Evolutionary conservation across 2,797 vertebrate species (phyloP), one percentile per base, ranked within the genome.

Genomic region (Cephalopachus bancanus): DNA sequence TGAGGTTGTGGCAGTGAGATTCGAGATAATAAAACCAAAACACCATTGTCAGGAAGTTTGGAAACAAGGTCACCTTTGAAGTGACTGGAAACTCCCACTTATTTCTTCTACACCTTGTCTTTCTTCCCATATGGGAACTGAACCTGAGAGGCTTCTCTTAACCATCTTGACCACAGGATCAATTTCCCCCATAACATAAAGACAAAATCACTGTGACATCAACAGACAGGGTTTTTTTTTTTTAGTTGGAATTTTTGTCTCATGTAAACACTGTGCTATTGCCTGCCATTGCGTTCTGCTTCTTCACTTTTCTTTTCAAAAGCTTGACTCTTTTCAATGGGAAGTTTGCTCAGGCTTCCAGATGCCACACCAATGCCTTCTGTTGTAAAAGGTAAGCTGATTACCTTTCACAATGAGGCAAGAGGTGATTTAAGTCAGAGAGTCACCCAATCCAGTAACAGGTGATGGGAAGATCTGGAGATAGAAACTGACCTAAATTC

Each of bases 401-500:
- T 51, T 71, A 4, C 85, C 59, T 86, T 78, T 80, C 64, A 2
- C 5, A 4, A 22, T 7, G 22, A 83, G n/a, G 78, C 78, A 49
- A 53, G 79, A 67, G 33, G 22, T 26, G 49, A 72, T 24, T 65
- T 74, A 80, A 79, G 30, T 65, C 93, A 64, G 33, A 79, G 83
- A 1, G 10, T 87, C 85, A 83, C 64, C 84, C 88, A 72, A 89
- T 33, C 88, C 60, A 44, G 55, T 65, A 72, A 81, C 24, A 22
- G 24, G 37, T 28, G 33, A 75, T 2, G 60, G 51, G 44, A 81
- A 30, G 91, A 94, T 71, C 10, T 57, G 30, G 60, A 67, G 71
- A 75, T 22, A 80, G 88, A 94, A 65, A 91, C 44, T 62, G 91
- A 92, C 80, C 78, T 51, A 79, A 69, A 87, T 94, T 87, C 65